A percentile compares a stretch with the other conserved stretches of the same genome.
Conservation (phyloP, 2,113 vertebrate genomes). For the Ophiodon elongatus region DNA sequence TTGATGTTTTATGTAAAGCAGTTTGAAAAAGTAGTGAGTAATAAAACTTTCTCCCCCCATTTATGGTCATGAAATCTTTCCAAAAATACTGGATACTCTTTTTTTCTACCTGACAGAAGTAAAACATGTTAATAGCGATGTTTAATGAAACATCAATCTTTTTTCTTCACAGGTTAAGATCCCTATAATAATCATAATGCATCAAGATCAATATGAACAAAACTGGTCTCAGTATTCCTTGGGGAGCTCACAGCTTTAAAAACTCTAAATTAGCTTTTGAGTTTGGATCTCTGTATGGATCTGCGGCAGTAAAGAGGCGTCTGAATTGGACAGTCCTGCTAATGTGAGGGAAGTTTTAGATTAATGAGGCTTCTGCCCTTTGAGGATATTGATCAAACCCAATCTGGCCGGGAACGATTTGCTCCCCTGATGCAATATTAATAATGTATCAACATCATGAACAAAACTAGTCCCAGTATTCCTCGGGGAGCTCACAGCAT, state of each 20-base stretch:
- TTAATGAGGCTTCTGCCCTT: slow-evolving; percentile 75
- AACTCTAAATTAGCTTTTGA: slow-evolving; percentile 46
- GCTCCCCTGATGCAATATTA: slow-evolving; percentile 66
- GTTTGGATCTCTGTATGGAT: slow-evolving; percentile 58
- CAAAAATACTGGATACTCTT: background rate
- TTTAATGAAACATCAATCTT: background rate
- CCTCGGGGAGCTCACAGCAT: slow-evolving; percentile 10
- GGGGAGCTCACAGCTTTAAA: slow-evolving; percentile 2
- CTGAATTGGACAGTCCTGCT: slow-evolving; percentile 63
- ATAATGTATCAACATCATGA: slow-evolving; percentile 69
- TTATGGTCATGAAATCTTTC: background rate
- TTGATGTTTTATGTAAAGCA: background rate
- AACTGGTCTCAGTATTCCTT: slow-evolving; percentile 9
- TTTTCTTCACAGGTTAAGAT: background rate
- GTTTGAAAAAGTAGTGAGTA: background rate
- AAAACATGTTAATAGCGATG: background rate
- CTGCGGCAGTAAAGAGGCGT: slow-evolving; percentile 53
- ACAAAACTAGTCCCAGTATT: slow-evolving; percentile 53
- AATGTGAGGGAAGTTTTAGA: slow-evolving; percentile 79
- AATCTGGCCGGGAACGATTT: slow-evolving; percentile 75
- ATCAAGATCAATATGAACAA: slow-evolving; percentile 7
- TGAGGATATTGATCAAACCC: slow-evolving; percentile 79
- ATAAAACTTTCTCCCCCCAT: background rate
- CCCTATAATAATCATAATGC: background rate
- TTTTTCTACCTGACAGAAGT: background rate